phyloP scores from a whole-genome alignment of 2,113 vertebrate genomes.

The Tylochromis polylepis region DNA sequence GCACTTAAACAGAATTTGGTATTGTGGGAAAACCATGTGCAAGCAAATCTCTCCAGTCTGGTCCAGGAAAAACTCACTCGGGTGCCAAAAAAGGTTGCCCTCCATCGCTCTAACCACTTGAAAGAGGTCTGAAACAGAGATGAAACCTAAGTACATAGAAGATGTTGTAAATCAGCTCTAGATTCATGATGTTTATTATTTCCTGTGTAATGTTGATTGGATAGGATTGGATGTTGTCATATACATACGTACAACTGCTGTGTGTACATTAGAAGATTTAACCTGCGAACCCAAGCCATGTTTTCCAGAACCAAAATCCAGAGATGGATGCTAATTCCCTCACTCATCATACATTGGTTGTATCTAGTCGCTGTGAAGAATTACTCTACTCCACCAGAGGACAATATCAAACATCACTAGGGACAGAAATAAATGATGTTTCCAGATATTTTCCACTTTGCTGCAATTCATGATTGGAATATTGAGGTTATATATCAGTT shows the following conservation, averaged over 20 bases:
- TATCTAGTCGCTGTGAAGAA: neutral
- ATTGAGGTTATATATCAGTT: neutral
- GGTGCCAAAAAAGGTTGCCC: slow-evolving; percentile 51
- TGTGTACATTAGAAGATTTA: neutral
- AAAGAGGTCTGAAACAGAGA: slow-evolving; percentile 35
- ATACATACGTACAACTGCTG: neutral
- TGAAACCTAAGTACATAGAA: slow-evolving; percentile 23
- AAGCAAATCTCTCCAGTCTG: slow-evolving; percentile 41
- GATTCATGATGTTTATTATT: slow-evolving; percentile 28
- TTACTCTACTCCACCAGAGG: neutral
- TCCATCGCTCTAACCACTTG: slow-evolving; percentile 38
- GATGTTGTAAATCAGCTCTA: slow-evolving; percentile 15
- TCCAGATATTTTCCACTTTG: neutral
- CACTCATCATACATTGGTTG: neutral
- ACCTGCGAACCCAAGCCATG: neutral
- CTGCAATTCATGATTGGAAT: neutral
- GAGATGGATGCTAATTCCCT: neutral
- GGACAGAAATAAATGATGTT: neutral
- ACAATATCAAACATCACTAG: neutral
- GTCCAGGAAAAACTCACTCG: slow-evolving; percentile 40
- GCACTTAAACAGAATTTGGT: slow-evolving; percentile 47
- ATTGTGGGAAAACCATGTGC: slow-evolving; percentile 52
- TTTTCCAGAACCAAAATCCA: neutral
- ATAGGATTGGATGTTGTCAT: neutral
- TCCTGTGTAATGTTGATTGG: slow-evolving; percentile 1